A percentile compares a stretch with the other conserved stretches of the same genome.
phyloP scores from a whole-genome alignment of 2,113 vertebrate species.

The Cathartes aura region DNA sequence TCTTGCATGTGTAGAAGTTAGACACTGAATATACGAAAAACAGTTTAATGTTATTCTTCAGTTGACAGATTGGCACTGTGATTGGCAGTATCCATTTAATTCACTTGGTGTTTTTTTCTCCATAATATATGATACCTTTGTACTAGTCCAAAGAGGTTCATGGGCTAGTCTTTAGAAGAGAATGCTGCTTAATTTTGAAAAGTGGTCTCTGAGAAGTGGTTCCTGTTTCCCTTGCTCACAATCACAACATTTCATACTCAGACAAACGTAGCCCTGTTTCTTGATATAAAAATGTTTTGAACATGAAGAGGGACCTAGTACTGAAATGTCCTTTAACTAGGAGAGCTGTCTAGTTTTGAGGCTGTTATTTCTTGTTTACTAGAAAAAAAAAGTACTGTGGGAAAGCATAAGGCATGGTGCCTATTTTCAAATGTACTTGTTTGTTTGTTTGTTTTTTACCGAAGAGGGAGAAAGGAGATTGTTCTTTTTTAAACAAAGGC shows the following conservation, averaged over 20 bases:
- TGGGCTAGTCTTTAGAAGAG: neutral
- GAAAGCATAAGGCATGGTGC: neutral
- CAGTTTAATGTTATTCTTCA: neutral
- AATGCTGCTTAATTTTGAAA: neutral
- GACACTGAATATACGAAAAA: neutral
- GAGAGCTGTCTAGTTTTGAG: neutral
- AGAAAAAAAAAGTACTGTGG: neutral
- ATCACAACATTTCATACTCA: neutral
- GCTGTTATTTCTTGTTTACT: neutral
- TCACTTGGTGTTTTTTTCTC: neutral
- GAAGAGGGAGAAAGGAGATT: neutral
- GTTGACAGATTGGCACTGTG: neutral
- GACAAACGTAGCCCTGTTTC: neutral
- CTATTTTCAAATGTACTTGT: neutral
- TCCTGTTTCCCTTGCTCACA: neutral
- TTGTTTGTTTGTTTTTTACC: neutral
- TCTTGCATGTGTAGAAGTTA: neutral
- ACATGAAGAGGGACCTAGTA: neutral
- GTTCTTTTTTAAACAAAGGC: neutral
- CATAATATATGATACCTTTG: rapidly evolving
- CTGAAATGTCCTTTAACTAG: neutral
- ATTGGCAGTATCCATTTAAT: neutral
- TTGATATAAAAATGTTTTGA: neutral
- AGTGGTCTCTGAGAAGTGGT: neutral
- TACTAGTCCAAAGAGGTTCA: neutral